Evolutionary conservation across 2,888 invertebrate genomes (phyloP), one percentile per base, ranked within the genome.

Genomic region (Arrhopalites spinosus): DNA sequence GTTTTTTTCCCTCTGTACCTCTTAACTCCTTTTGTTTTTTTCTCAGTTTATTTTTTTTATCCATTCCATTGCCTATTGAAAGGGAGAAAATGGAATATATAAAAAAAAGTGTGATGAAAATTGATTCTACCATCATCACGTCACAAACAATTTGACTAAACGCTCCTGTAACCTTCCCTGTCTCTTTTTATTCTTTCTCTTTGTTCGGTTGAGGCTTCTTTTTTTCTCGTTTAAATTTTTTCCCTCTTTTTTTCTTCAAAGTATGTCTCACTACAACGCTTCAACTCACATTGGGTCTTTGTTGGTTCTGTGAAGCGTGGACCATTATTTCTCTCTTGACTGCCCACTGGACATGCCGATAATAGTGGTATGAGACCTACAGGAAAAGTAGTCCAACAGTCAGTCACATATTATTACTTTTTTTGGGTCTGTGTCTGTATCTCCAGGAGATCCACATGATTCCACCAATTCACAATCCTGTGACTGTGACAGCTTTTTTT

Each of bases 281-380:
- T 36, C 36, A 36, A 11, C 36, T 36, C 36, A 36, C 36, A 36
- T 36, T 36, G 36, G 5, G 11, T n/a, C n/a, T n/a, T n/a, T n/a
- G n/a, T n/a, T n/a, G n/a, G n/a, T n/a, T n/a, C 36, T 7, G 3
- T 36, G 36, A 27, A 63, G 63, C 63, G 30, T 29, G 63, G 30
- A 29, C 59, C 59, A 63, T 63, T 63, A 20, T 30, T 17, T 63
- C 25, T 63, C 63, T 29, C 63, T 17, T 63, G 63, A 63, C 63
- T 63, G 63, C 29, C 63, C 63, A 63, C 63, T 30, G 29, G 63
- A 63, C 63, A 63, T 36, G 36, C 36, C 36, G 29, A 29, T 63
- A 29, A 63, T 17, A 15, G 29, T 63, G 17, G 7, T 50, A 15
- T 50, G 3, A 15, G 15, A 5, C 2, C 50, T 50, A 50, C 50